A percentile compares a stretch with the other conserved stretches of the same genome.
phyloP scores from a whole-genome alignment of 1,140 invertebrate species.

The Adelges cooleyi region DNA sequence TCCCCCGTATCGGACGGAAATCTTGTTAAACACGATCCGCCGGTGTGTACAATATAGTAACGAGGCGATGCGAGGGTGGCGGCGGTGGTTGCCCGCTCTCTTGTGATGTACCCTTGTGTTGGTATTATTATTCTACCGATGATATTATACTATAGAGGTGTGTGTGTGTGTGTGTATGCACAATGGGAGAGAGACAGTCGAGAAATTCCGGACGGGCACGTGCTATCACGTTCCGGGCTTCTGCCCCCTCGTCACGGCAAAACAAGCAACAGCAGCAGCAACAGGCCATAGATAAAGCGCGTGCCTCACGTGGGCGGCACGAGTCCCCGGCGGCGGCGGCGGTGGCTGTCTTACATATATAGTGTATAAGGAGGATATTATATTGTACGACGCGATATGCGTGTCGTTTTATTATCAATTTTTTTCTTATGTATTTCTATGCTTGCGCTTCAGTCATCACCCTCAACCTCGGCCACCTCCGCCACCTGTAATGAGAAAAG shows the following conservation, averaged over 20 bases:
- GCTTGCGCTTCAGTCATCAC: too few species aligned
- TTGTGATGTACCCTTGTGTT: too few species aligned
- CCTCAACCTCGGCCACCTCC: background rate
- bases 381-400: too few species aligned
- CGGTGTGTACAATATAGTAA: background rate
- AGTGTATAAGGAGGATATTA: too few species aligned
- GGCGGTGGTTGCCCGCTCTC: too few species aligned
- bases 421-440: too few species aligned
- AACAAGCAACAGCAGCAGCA: too few species aligned
- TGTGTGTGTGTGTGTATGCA: background rate
- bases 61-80: conserved; percentile 24
- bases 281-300: too few species aligned
- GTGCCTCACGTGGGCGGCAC: conserved; percentile 25
- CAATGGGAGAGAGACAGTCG: background rate
- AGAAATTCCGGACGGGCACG: conserved; percentile 6
- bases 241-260: background rate
- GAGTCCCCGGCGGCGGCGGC: background rate
- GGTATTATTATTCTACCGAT: too few species aligned
- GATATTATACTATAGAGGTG: too few species aligned
- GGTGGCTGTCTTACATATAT: too few species aligned
- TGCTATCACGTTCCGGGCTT: background rate
- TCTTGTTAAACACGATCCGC: conserved; percentile 22
- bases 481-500: background rate
- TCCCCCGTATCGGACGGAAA: conserved; percentile 1
- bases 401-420: too few species aligned